Percentiles rank a stretch among this genome's conserved stretches.
Conservation (phyloP, 2,113 vertebrate genomes). For the Nothocercus nigrocapillus region DNA sequence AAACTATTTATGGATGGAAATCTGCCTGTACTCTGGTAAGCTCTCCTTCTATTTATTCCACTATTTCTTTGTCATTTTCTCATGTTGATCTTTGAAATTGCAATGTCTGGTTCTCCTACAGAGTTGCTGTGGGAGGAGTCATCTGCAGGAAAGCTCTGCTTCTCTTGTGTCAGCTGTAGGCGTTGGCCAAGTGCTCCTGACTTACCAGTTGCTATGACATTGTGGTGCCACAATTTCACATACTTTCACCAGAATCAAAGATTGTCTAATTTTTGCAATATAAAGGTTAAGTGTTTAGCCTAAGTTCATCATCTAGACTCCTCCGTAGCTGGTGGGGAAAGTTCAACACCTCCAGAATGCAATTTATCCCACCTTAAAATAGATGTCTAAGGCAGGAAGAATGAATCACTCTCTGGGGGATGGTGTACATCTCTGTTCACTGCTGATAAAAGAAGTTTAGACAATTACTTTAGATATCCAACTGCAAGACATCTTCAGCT, state of each 20-base stretch:
- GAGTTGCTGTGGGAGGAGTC: neutral
- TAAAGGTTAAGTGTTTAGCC: conserved; percentile 5
- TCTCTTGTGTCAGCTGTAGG: neutral
- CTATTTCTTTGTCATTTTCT: neutral
- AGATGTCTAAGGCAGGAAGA: conserved; percentile 60
- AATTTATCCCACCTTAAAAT: conserved; percentile 66
- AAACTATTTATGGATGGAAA: neutral
- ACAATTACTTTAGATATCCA: conserved; percentile 69
- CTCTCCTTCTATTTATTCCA: neutral
- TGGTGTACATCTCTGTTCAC: conserved; percentile 46
- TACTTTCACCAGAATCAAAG: neutral
- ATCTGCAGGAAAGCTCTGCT: neutral
- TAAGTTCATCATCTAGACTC: conserved; percentile 53
- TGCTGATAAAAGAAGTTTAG: conserved; percentile 71
- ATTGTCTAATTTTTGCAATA: neutral
- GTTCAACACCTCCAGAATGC: conserved; percentile 65
- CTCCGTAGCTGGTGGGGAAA: conserved; percentile 28
- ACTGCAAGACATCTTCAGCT: conserved; percentile 62
- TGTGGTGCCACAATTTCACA: neutral
- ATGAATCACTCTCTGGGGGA: conserved; percentile 70
- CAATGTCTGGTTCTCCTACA: neutral
- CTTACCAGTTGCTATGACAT: neutral
- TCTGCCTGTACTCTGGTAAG: neutral
- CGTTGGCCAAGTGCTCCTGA: neutral
- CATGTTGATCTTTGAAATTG: neutral